These are phyloP conservation scores for Micoletzkya japonica DNA, from an alignment of 2,888 invertebrate genomes.

Conservation along the genomic window DNA sequence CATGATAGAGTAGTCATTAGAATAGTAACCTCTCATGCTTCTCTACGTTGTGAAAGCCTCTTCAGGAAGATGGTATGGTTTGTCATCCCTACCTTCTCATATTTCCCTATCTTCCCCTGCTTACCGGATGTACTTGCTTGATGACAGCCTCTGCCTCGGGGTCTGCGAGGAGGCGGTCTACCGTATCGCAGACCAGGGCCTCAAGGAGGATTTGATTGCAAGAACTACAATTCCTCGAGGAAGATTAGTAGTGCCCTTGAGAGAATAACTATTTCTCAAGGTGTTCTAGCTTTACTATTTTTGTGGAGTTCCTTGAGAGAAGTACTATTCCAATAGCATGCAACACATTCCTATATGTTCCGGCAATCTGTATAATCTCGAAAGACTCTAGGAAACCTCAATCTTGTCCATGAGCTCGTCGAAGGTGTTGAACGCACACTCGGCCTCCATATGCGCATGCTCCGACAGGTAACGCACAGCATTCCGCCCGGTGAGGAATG, in stretches of 20 bases:
- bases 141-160: conserved; percentile 78
- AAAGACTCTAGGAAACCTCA: neutral
- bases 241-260: no score
- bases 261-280: no score
- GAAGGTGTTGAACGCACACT: conserved; percentile 90
- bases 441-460: conserved; percentile 93
- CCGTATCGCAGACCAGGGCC: conserved; percentile 84
- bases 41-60: no score
- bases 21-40: no score
- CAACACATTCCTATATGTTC: neutral
- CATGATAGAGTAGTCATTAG: no score
- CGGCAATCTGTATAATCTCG: neutral
- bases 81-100: no score
- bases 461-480: conserved; percentile 97
- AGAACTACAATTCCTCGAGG: conserved; percentile 68
- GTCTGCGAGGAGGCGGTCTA: conserved; percentile 84
- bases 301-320: neutral
- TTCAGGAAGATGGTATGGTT: no score
- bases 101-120: no score
- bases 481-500: no score
- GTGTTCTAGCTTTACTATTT: no score
- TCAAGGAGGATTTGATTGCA: neutral
- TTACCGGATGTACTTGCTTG: conserved; percentile 83
- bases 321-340: no score
- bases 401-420: conserved; percentile 84